Percentiles rank a stretch among this genome's conserved stretches.
Evolutionary conservation across 2,888 invertebrate species (phyloP).

Genomic region (Drosophila mercatorum): DNA sequence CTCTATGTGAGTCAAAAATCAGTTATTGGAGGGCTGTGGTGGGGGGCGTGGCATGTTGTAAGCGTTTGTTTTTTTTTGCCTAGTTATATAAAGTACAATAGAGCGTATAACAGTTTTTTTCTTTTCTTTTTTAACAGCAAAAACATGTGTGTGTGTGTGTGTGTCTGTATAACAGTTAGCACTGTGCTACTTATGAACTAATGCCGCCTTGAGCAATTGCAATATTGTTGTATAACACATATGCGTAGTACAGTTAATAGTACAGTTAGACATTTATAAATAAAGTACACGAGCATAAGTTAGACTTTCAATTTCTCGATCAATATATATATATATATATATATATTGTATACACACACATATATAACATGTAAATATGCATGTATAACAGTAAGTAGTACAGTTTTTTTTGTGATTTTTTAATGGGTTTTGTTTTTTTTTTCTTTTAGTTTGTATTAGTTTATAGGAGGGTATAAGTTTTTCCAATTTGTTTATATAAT

Average conservation of each 20-base stretch:
- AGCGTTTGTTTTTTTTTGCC: constrained; percentile 37
- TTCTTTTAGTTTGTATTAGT: constrained; percentile 41
- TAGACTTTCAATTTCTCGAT: constrained; percentile 64
- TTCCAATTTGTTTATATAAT: constrained; percentile 46
- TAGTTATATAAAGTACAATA: constrained; percentile 61
- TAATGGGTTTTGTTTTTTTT: constrained; percentile 9
- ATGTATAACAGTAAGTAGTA: constrained; percentile 29
- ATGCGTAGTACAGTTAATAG: constrained; percentile 43
- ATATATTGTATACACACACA: background rate
- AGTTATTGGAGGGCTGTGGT: constrained; percentile 18
- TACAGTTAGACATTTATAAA: constrained; percentile 35
- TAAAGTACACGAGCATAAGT: constrained; percentile 49
- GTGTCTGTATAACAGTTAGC: constrained; percentile 60
- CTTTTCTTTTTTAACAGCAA: constrained; percentile 41
- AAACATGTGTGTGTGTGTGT: constrained; percentile 33
- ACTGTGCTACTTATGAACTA: constrained; percentile 53
- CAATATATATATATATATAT: constrained; percentile 6
- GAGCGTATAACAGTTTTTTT: constrained; percentile 63
- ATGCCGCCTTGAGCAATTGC: constrained; percentile 63
- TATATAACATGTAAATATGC: constrained; percentile 13
- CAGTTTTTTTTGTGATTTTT: constrained; percentile 22
- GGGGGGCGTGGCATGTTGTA: constrained; percentile 21
- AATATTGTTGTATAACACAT: constrained; percentile 32
- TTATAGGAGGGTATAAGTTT: constrained; percentile 58
- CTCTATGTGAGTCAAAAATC: constrained; percentile 22